Conservation (phyloP, 2,888 invertebrate species). For the Agrilus cyanescens region DNA sequence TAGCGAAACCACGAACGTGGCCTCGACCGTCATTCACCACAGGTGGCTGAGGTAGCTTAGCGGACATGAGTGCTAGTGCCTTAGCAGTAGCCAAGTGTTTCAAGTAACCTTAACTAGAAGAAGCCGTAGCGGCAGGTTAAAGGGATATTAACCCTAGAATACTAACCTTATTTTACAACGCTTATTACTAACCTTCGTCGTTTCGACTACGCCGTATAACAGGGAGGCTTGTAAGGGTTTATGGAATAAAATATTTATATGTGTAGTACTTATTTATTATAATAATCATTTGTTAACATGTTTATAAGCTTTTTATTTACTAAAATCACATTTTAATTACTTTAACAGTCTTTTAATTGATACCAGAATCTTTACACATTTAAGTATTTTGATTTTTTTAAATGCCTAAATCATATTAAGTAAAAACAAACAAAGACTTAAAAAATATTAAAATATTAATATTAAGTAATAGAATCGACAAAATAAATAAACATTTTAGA, state of each 20-base stretch:
- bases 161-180: constrained; percentile 3
- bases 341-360: background rate
- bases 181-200: constrained; percentile 3
- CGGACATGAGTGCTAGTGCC: too few species aligned
- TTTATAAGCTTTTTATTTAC: background rate
- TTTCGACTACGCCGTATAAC: constrained; percentile 1
- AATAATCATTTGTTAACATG: background rate
- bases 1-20: too few species aligned
- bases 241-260: background rate
- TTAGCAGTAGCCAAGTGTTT: too few species aligned
- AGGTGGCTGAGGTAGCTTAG: too few species aligned
- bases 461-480: constrained; percentile 1
- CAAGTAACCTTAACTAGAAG: too few species aligned
- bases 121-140: too few species aligned
- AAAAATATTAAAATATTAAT: constrained; percentile 1
- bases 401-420: background rate
- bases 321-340: constrained; percentile 1
- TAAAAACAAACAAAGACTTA: background rate
- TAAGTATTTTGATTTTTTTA: background rate
- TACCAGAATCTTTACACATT: background rate
- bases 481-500: background rate
- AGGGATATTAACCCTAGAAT: constrained; percentile 6
- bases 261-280: background rate
- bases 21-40: too few species aligned
- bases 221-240: background rate